phyloP scores from a whole-genome alignment of 2,113 vertebrate species.

The Pagrus major region DNA sequence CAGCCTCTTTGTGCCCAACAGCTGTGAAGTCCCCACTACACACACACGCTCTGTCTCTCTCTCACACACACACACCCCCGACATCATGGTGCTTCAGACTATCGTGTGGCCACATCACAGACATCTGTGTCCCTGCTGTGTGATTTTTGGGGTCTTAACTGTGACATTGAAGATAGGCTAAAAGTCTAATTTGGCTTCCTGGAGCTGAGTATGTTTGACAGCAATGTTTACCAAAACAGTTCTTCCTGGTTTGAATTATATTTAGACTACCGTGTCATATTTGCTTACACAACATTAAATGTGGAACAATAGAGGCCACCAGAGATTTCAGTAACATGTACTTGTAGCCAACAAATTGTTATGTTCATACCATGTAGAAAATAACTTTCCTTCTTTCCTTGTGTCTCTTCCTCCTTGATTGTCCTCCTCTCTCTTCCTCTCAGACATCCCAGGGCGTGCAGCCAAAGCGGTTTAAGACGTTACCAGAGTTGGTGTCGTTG shows the following conservation, averaged over 20 bases:
- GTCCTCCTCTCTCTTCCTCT: neutral
- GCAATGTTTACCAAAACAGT: conserved; percentile 35
- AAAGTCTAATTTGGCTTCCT: conserved; percentile 28
- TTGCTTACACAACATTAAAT: conserved; percentile 59
- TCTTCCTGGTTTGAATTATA: conserved; percentile 64
- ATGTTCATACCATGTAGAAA: conserved; percentile 17
- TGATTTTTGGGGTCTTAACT: conserved; percentile 19
- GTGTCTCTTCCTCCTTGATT: conserved; percentile 23
- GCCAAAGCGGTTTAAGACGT: conserved; percentile 92
- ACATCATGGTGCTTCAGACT: conserved; percentile 25
- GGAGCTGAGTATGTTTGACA: conserved; percentile 16
- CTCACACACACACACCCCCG: conserved; percentile 17
- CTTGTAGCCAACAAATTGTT: conserved; percentile 29
- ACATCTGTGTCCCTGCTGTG: conserved; percentile 40
- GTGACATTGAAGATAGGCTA: neutral
- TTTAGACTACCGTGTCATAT: conserved; percentile 45
- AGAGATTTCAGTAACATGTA: conserved; percentile 35
- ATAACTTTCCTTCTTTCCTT: conserved; percentile 11
- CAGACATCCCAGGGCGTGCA: conserved; percentile 97
- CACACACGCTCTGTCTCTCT: conserved; percentile 15
- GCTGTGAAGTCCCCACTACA: conserved; percentile 71
- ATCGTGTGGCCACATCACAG: conserved; percentile 42
- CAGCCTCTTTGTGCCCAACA: conserved; percentile 79
- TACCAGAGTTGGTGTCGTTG: conserved; percentile 91
- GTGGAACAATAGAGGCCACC: conserved; percentile 60